Evolutionary conservation across 2,888 invertebrate genomes (phyloP).

Genomic region (Leucania comma): DNA sequence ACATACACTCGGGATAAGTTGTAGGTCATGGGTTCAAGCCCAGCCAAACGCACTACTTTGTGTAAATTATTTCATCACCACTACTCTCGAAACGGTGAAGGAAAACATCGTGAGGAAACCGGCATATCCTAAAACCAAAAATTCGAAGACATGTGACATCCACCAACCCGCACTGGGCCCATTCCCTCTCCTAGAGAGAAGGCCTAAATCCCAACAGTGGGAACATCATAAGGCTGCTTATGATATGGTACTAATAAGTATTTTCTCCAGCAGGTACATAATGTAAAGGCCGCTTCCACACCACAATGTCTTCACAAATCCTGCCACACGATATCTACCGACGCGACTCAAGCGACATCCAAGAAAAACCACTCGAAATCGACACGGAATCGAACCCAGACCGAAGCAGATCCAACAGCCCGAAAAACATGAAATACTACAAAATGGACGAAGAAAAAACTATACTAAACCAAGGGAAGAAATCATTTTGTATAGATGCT

Average conservation of each 20-base stretch:
- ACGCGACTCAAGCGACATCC: slow-evolving; percentile 75
- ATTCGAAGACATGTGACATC: too few species aligned
- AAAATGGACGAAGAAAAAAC: slow-evolving; percentile 79
- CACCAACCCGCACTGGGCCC: too few species aligned
- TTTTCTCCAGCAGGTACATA: slow-evolving; percentile 53
- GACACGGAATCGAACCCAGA: slow-evolving; percentile 82
- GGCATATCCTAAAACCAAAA: too few species aligned
- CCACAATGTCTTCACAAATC: slow-evolving; percentile 67
- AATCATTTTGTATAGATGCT: slow-evolving; percentile 98
- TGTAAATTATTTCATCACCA: too few species aligned
- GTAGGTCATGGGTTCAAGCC: too few species aligned
- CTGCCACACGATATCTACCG: slow-evolving; percentile 76
- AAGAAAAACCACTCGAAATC: slow-evolving; percentile 81
- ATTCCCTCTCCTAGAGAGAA: too few species aligned
- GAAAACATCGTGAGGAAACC: too few species aligned
- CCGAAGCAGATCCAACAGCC: slow-evolving; percentile 81
- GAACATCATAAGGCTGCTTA: too few species aligned
- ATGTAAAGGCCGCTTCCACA: slow-evolving; percentile 48
- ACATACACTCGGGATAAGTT: too few species aligned
- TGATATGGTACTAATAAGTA: neutral
- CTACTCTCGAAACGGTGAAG: too few species aligned
- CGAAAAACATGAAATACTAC: slow-evolving; percentile 84
- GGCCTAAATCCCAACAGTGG: too few species aligned
- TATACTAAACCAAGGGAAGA: slow-evolving; percentile 87
- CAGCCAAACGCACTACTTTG: too few species aligned